Percentiles rank a stretch among this genome's conserved stretches.
These are phyloP conservation scores for Verasper variegatus DNA, from an alignment of 2,113 vertebrate species.

Conservation along the genomic window DNA sequence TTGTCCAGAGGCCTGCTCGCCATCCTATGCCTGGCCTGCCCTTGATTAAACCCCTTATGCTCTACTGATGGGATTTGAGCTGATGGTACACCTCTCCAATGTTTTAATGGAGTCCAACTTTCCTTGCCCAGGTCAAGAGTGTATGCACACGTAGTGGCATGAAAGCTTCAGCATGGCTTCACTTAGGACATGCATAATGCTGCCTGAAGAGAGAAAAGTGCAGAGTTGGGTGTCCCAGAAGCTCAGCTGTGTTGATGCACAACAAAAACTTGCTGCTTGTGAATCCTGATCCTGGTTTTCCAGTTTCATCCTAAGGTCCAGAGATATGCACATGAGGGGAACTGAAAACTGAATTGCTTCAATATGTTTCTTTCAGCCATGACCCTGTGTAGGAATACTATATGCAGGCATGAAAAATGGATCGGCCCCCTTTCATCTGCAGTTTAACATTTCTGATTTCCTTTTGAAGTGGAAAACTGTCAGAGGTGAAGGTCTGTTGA, in stretches of 20 bases:
- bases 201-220: neutral
- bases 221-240: neutral
- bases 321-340: neutral
- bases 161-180: neutral
- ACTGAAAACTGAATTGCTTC: neutral
- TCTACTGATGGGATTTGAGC: neutral
- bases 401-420: neutral
- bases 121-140: constrained; percentile 5
- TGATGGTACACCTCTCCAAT: constrained; percentile 1
- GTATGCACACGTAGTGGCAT: neutral
- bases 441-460: neutral
- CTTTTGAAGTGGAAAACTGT: neutral
- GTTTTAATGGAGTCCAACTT: neutral
- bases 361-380: neutral
- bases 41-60: neutral
- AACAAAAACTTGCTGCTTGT: neutral
- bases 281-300: neutral
- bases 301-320: neutral
- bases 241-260: neutral
- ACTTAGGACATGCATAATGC: neutral
- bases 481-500: neutral
- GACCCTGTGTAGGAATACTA: neutral
- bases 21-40: neutral
- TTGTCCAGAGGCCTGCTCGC: neutral
- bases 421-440: neutral